Conservation (phyloP, 2,113 vertebrate genomes). For the Dicrurus megarhynchus region DNA sequence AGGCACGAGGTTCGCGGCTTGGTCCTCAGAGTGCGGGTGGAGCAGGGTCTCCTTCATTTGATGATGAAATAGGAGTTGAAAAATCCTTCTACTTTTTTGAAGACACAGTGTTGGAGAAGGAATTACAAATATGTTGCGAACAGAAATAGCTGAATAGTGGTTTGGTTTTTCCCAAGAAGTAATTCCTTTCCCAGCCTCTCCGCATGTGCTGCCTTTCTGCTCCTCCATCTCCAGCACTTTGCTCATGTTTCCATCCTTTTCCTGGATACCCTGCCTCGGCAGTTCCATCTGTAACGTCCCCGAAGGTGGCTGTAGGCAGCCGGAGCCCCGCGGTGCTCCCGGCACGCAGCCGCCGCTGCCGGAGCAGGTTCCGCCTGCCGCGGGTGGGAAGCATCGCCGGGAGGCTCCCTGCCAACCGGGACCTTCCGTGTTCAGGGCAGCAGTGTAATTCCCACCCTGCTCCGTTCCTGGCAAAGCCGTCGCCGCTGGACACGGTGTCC, state of each 20-base stretch:
- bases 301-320: rapidly evolving
- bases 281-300: not conserved
- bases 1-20: rapidly evolving
- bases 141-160: not conserved
- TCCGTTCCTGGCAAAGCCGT: not conserved
- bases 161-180: not conserved
- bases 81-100: not conserved
- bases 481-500: rapidly evolving
- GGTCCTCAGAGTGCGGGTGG: rapidly evolving
- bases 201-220: not conserved
- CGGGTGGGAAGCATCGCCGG: rapidly evolving
- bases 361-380: rapidly evolving
- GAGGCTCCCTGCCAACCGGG: rapidly evolving
- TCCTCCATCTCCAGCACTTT: not conserved
- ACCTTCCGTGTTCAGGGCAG: not conserved
- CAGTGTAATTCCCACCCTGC: not conserved
- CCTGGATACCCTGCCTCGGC: not conserved
- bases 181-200: not conserved
- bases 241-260: not conserved
- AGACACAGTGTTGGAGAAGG: not conserved
- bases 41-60: not conserved
- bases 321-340: not conserved
- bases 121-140: not conserved
- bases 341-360: not conserved
- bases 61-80: not conserved